Conservation (phyloP, 1,140 invertebrate species). For the Drosophila bipectinata region DNA sequence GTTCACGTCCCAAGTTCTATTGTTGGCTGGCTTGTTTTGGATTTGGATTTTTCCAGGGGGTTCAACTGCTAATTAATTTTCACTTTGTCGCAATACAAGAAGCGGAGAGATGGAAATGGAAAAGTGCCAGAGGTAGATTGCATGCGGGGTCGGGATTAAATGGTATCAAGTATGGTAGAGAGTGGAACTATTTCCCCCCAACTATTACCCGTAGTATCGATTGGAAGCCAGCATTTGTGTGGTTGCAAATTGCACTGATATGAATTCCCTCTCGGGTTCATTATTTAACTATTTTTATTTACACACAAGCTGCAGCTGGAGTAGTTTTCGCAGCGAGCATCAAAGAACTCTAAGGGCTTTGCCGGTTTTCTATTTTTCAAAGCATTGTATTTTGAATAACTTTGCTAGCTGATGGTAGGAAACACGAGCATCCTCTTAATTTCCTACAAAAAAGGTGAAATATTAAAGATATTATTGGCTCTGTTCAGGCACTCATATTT, state of each 20-base stretch:
- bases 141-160: constrained; percentile 22
- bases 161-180: constrained; percentile 8
- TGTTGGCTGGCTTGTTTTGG: constrained; percentile 22
- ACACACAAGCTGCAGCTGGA: neutral
- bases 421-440: neutral
- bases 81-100: constrained; percentile 20
- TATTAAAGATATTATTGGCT: neutral
- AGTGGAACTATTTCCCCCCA: neutral
- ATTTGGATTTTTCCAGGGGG: constrained; percentile 21
- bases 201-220: constrained; percentile 7
- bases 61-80: constrained; percentile 52
- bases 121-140: constrained; percentile 17
- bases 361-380: constrained; percentile 2
- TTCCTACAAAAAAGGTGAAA: neutral
- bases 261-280: constrained; percentile 15
- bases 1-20: constrained; percentile 2
- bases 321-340: constrained; percentile 10
- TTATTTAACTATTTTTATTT: constrained; percentile 33
- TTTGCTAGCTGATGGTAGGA: neutral
- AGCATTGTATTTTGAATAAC: neutral
- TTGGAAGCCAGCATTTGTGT: constrained; percentile 15
- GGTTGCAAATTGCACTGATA: constrained; percentile 20
- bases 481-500: neutral
- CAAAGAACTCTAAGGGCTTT: constrained; percentile 4
- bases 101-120: neutral